phyloP scores from a whole-genome alignment of 2,113 vertebrate species.

The Apistogramma diplotaenia region DNA sequence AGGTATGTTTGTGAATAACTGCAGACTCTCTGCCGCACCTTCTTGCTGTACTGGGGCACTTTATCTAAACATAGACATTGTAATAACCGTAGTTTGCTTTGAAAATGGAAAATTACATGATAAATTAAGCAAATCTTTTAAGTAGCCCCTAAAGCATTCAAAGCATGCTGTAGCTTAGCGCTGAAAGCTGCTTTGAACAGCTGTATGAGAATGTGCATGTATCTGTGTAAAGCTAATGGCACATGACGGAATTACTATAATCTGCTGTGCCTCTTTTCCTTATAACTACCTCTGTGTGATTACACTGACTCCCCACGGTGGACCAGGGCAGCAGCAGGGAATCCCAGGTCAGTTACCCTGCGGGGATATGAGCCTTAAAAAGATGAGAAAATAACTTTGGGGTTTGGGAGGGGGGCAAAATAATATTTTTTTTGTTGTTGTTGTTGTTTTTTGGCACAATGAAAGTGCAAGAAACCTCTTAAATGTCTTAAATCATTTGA shows the following conservation, averaged over 20 bases:
- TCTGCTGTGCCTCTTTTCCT: background rate
- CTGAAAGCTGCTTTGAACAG: background rate
- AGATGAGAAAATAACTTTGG: conserved; percentile 65
- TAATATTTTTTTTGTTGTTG: no score
- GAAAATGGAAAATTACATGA: no score
- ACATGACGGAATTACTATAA: background rate
- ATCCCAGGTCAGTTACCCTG: conserved; percentile 47
- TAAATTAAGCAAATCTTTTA: no score
- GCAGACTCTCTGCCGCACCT: background rate
- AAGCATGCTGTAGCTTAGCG: background rate
- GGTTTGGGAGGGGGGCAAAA: conserved; percentile 39
- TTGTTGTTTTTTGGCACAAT: no score
- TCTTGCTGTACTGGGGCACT: background rate
- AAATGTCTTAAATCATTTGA: conserved; percentile 42
- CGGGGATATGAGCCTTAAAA: conserved; percentile 55
- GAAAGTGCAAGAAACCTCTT: conserved; percentile 42
- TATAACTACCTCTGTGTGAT: conserved; percentile 40
- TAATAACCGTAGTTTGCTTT: background rate
- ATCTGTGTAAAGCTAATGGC: conserved; percentile 7
- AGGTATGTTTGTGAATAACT: background rate
- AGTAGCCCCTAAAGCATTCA: background rate
- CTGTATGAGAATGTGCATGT: background rate
- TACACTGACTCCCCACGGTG: conserved; percentile 43
- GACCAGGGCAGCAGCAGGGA: conserved; percentile 45
- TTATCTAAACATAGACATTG: background rate